Evolutionary conservation across 2,113 vertebrate species (phyloP).

Genomic region (Deroptyus accipitrinus): DNA sequence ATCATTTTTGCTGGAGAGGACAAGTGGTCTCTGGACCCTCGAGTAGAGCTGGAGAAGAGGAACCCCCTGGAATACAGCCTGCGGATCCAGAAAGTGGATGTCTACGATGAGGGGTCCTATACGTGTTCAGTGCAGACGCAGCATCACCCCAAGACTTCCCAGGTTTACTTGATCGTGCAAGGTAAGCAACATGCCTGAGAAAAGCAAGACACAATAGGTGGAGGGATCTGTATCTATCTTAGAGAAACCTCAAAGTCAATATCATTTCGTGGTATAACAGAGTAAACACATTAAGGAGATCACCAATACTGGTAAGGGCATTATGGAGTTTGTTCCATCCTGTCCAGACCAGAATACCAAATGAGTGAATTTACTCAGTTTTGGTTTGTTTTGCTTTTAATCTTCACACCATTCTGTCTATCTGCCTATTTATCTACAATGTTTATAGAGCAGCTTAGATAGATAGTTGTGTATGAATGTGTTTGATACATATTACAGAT

Average conservation of each 20-base stretch:
- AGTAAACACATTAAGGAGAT: neutral
- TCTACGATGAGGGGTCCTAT: slow-evolving; percentile 95
- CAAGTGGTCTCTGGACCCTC: slow-evolving; percentile 98
- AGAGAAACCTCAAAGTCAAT: neutral
- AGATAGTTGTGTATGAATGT: neutral
- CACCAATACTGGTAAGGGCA: neutral
- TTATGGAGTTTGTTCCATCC: neutral
- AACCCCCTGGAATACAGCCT: slow-evolving; percentile 97
- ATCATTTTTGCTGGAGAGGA: slow-evolving; percentile 98
- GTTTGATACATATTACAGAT: neutral
- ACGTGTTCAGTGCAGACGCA: slow-evolving; percentile 98
- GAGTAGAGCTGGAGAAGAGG: slow-evolving; percentile 95
- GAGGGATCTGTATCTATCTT: neutral
- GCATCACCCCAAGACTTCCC: slow-evolving; percentile 93
- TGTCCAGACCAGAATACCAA: neutral
- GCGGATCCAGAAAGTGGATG: slow-evolving; percentile 97
- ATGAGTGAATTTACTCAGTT: neutral
- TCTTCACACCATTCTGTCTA: neutral
- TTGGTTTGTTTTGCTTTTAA: slow-evolving; percentile 30
- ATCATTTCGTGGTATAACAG: neutral
- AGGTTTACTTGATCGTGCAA: slow-evolving; percentile 98
- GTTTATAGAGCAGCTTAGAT: slow-evolving; percentile 11
- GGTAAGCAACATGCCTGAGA: slow-evolving; percentile 76
- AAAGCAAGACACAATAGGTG: neutral
- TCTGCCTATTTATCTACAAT: slow-evolving; percentile 27